Conservation (phyloP, 2,888 invertebrate genomes). For the Blera fallax region DNA sequence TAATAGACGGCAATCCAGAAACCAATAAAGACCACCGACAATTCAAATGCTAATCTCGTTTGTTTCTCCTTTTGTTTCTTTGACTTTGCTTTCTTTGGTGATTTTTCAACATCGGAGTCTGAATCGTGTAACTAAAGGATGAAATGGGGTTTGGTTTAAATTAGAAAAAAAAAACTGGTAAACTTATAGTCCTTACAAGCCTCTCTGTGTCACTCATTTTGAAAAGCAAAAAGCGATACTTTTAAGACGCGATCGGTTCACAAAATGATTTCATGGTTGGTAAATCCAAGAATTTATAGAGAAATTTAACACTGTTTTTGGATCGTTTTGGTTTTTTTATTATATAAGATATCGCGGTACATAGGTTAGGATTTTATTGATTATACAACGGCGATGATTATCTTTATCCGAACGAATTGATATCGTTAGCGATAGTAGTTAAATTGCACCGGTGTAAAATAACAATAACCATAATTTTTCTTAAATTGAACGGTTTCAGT, state of each 20-base stretch:
- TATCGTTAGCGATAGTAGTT: not conserved
- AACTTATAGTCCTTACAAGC: conserved; percentile 7
- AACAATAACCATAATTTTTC: not conserved
- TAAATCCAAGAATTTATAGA: conserved; percentile 3
- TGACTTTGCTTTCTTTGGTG: not conserved
- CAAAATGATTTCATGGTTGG: not conserved
- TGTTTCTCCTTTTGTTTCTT: not conserved
- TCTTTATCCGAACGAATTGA: conserved; percentile 16
- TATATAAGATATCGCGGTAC: conserved; percentile 19
- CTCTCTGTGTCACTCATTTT: conserved; percentile 30
- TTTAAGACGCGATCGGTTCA: not conserved
- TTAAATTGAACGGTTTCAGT: not conserved
- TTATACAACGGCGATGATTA: conserved; percentile 2
- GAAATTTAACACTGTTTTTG: not conserved
- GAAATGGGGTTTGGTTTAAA: not conserved
- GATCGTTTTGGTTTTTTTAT: not conserved
- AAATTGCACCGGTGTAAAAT: not conserved
- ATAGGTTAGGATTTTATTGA: conserved; percentile 22
- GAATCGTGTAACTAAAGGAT: conserved; percentile 17
- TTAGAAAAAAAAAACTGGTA: not conserved
- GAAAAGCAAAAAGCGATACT: not conserved
- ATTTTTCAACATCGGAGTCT: conserved; percentile 21
- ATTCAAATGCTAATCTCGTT: conserved; percentile 5
- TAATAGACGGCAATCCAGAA: conserved; percentile 79
- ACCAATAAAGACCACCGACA: conserved; percentile 77